Conservation (phyloP, 1,140 invertebrate species). For the Andricus grossulariae region DNA sequence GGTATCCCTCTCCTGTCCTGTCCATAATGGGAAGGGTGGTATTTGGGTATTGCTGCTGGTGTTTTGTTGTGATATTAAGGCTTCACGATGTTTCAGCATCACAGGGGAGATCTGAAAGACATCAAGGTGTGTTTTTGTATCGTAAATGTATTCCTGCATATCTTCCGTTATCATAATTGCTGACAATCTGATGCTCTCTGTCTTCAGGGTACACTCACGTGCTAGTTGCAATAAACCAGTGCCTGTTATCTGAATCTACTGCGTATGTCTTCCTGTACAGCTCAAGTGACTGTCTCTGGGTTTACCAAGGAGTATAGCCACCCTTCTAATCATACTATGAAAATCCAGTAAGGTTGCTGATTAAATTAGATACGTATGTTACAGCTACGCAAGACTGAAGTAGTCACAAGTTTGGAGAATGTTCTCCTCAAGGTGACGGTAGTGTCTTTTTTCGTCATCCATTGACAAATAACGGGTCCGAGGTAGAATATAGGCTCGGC, state of each 20-base stretch:
- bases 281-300: not conserved
- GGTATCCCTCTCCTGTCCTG: not conserved
- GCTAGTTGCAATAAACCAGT: not conserved
- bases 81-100: not conserved
- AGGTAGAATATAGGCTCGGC: too few relatives aligned
- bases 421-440: not conserved
- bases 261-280: not conserved
- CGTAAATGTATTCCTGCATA: not conserved
- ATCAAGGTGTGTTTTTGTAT: not conserved
- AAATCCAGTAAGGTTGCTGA: too few relatives aligned
- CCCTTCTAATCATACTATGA: too few relatives aligned
- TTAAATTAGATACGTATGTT: too few relatives aligned
- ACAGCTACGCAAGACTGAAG: too few relatives aligned
- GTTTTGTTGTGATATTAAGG: not conserved
- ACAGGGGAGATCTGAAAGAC: not conserved
- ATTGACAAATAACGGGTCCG: not conserved
- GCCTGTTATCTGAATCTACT: too few relatives aligned
- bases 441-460: not conserved
- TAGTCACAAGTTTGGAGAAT: not conserved
- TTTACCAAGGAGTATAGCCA: not conserved
- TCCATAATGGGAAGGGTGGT: not conserved
- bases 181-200: not conserved
- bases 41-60: not conserved
- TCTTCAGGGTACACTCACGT: not conserved
- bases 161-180: not conserved